Base-by-base conservation (phyloP, 2,888 invertebrate species). In the Amphipyra berbera region DNA sequence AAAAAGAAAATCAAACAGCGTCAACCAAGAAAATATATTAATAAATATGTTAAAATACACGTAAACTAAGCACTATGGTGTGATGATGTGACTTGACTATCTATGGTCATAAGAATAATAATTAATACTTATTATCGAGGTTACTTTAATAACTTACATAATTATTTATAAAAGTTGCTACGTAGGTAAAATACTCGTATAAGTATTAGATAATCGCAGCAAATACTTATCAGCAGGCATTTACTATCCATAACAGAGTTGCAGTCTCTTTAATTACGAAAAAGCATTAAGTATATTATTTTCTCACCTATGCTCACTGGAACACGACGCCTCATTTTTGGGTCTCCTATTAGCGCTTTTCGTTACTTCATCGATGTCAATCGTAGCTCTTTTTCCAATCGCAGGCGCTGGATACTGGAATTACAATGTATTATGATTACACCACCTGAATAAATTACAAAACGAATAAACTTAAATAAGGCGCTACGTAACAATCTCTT, bases 331-430 rank as follows among this genome's bases (percentile, higher is more conserved):
- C 42, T 14, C 13, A 14, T 56, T 67, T 35, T 46, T 37, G 6
- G 57, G 13, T 40, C 52, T 49, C 58, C 49, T 64, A 42, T 37
- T n/a, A 13, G 46, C 52, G 41, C 10, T 13, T 12, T 57, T 49
- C 13, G 27, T 47, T 21, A 27, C 58, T 48, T 54, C 66, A 38
- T 62, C 69, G 15, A 54, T 47, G 42, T 60, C 54, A 56, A 9
- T 73, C 1, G 37, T 86, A 85, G 86, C 85, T 79, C 68, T 79
- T 12, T 70, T 69, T 15, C 77, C 70, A 13, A 85, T 73, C 0
- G 90, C 91, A 87, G 94, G 90, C 84, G 86, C 79, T 67, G 94
- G 91, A 55, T 86, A 93, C 94, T 94, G 83, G 14, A 88, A 88
- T 33, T n/a, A 33, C 8, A 35, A 47, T 7, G 0, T 30, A 6